These are phyloP conservation scores for Ephydatia muelleri DNA, from an alignment of 37 sponge, comb jelly and placozoan species.

Conservation along the genomic window DNA sequence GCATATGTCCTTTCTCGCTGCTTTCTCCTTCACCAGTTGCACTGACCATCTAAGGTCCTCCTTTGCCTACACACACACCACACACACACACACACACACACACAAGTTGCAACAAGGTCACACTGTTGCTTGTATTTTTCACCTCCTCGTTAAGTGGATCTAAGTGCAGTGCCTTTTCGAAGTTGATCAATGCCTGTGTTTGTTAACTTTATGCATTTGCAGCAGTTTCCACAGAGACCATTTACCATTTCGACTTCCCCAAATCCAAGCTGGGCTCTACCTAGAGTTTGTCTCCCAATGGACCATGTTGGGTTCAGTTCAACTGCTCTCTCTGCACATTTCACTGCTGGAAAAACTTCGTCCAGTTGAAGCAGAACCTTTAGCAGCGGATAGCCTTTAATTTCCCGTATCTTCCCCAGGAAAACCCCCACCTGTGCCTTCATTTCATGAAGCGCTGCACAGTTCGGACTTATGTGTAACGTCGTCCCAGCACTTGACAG, in stretches of 20 bases:
- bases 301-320: conserved; percentile 63
- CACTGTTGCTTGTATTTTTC: not conserved
- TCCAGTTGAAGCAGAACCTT: conserved; percentile 70
- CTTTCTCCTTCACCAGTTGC: conserved; percentile 49
- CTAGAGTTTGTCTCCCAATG: conserved; percentile 76
- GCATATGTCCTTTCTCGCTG: not conserved
- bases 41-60: conserved; percentile 64
- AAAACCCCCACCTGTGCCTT: conserved; percentile 66
- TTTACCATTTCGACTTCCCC: conserved; percentile 89
- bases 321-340: conserved; percentile 78
- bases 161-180: conserved; percentile 83
- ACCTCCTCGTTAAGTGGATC: conserved; percentile 76
- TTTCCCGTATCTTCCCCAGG: not conserved
- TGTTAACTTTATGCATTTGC: not conserved
- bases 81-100: too few relatives aligned
- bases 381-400: not conserved
- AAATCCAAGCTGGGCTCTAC: conserved; percentile 86
- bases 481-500: conserved; percentile 80
- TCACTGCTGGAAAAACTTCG: conserved; percentile 89
- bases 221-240: not conserved
- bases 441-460: conserved; percentile 73
- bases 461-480: conserved; percentile 61
- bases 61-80: conserved; percentile 26
- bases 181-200: conserved; percentile 70
- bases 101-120: not conserved